Evolutionary conservation across 2,888 invertebrate species (phyloP).

Genomic region (Ormia ochracea): DNA sequence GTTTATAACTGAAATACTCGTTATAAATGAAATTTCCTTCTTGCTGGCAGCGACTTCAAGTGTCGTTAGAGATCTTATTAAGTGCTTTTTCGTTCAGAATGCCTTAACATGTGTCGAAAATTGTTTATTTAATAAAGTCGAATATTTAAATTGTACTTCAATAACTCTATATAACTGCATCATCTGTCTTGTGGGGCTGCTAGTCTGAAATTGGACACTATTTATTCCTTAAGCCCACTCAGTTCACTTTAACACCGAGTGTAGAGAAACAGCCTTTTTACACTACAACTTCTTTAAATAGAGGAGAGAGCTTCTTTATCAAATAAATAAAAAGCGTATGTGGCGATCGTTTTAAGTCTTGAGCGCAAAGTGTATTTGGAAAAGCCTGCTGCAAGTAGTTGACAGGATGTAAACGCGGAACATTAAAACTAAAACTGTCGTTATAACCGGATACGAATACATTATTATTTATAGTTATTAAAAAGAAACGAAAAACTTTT

Average conservation of each 20-base stretch:
- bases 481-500: too few relatives aligned
- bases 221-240: neutral
- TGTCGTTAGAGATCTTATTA: constrained; percentile 24
- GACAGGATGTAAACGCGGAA: too few relatives aligned
- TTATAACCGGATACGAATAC: too few relatives aligned
- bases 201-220: constrained; percentile 2
- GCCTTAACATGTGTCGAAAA: constrained; percentile 43
- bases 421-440: too few relatives aligned
- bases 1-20: constrained; percentile 15
- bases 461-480: too few relatives aligned
- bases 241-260: neutral
- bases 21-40: neutral
- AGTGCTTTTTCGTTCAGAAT: constrained; percentile 1
- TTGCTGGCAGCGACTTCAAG: constrained; percentile 13
- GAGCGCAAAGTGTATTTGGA: too few relatives aligned
- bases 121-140: constrained; percentile 40
- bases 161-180: neutral
- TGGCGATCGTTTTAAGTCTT: too few relatives aligned
- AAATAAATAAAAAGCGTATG: neutral
- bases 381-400: too few relatives aligned
- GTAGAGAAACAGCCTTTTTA: neutral
- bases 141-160: constrained; percentile 40
- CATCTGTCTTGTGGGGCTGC: neutral
- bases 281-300: neutral
- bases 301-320: neutral